These are phyloP conservation scores for Dromas ardeola DNA, from an alignment of 2,113 vertebrate species.

Conservation along the genomic window DNA sequence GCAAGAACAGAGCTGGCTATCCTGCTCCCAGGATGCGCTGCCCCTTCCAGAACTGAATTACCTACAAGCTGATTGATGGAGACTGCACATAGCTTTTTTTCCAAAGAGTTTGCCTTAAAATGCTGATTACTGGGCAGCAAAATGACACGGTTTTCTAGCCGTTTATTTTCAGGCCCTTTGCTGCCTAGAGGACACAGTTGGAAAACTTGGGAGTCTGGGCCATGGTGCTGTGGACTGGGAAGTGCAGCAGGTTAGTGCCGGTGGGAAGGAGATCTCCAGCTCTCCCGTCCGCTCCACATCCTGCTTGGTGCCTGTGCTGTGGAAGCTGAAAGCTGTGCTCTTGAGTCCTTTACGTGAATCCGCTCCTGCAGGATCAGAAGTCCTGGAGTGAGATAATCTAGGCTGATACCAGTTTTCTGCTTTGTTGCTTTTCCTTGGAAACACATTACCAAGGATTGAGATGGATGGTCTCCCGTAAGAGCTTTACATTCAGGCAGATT, in stretches of 20 bases:
- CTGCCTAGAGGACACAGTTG: not conserved
- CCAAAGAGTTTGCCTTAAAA: not conserved
- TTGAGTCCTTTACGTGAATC: rapidly evolving
- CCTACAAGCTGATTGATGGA: not conserved
- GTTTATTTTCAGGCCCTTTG: not conserved
- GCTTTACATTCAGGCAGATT: not conserved
- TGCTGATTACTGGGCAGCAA: not conserved
- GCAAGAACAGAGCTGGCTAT: not conserved
- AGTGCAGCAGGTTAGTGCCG: not conserved
- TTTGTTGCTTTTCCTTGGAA: not conserved
- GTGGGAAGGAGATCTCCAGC: not conserved
- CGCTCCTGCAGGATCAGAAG: not conserved
- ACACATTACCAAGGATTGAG: not conserved
- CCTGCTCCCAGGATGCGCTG: not conserved
- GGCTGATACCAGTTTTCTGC: not conserved
- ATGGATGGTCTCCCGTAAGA: not conserved
- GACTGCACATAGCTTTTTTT: not conserved
- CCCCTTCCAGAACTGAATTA: not conserved
- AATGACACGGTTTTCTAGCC: not conserved
- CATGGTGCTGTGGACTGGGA: not conserved
- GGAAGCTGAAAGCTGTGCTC: not conserved
- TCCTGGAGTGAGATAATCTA: not conserved
- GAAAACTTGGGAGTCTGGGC: not conserved
- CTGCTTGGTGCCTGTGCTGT: not conserved
- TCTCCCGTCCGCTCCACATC: not conserved